Base-by-base conservation (phyloP, 1,140 invertebrate genomes). In the Geopemphigus sp. region DNA sequence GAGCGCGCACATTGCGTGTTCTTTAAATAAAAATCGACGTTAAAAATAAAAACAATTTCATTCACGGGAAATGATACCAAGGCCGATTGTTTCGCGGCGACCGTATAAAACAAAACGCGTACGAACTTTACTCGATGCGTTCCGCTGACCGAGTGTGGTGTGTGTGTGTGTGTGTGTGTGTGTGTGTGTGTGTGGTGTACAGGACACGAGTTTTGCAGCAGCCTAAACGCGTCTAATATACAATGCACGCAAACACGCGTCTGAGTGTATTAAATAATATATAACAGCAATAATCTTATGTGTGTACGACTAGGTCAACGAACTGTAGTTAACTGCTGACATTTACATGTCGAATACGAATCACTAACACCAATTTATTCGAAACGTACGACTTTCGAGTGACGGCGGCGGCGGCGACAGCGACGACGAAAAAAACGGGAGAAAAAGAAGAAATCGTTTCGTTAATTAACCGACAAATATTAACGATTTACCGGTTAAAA, bases 261-360 rank as follows among this genome's bases (percentile, higher is more conserved):
- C 22, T 66, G 26, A 39, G 6, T 45, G 19, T n/a, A 45, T 66
- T 24, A 68, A 68, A 26, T 54, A 54, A 72, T 53, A 66, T 45
- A 66, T 45, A 70, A 72, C 29, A 72, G 53, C 29, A 26, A 19
- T 29, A 72, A 39, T 72, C 17, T 12, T 26, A 29, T 54, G n/a
- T 32, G 29, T 61, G 26, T 72, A 29, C 47, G 68, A 54, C 47
- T 29, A 47, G 66, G 68, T 72, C 68, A 54, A 72, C 17, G 68
- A 53, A 72, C 68, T 54, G 47, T 50, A 39, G 47, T 72, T 54
- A 72, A 72, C 68, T 54, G 68, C 47, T 72, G 50, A 72, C 68
- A 72, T 72, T 72, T 72, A 72, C 66, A 68, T 50, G n/a, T n/a
- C n/a, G 66, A 68, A 68, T 26, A 68, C 45, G 45, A 68, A 68